Evolutionary conservation across 2,888 invertebrate species (phyloP), one percentile per base, ranked within the genome.

Genomic region (Phragmatobia fuliginosa): DNA sequence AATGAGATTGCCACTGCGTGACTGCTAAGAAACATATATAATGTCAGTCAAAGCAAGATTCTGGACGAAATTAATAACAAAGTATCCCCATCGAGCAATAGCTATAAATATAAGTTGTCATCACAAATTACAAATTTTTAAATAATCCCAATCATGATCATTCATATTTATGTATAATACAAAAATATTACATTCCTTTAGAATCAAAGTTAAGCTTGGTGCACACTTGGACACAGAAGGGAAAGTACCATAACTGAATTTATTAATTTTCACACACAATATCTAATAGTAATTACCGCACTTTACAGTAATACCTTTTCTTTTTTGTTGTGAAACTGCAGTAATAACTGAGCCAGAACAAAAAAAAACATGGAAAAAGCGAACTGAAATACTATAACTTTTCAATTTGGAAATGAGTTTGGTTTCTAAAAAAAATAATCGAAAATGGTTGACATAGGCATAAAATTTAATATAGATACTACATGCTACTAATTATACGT

Each of bases 81-180:
- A 61, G 62, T 52, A 63, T 66, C 59, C 67, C 25, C 58, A 38
- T 38, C 68, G 67, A 58, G 69, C 21, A 65, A 38, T 32, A 45
- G 62, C 73, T 76, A 82, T 85, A 80, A 83, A 83, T 83, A 81
- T 78, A 62, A 67, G 56, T 59, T 78, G 78, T 83, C 77, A 70
- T 77, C 80, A 85, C 83, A 85, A 83, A 87, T 86, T 78, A 85
- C 71, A 79, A 69, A 75, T 70, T 81, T 77, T 70, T 73, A 79
- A 83, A 83, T 84, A 83, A 80, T 45, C 78, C 81, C 75, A 85
- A 87, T 87, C 85, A 86, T 78, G 79, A 84, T 87, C 78, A 84
- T 77, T 85, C 82, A 83, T 83, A 80, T 83, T 83, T 83, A 79
- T 85, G 78, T 78, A 62, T 71, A 60, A 79, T 74, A 79, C 73